phyloP scores from a whole-genome alignment of 2,888 invertebrate species.

The Venustoraphidia nigricollis region DNA sequence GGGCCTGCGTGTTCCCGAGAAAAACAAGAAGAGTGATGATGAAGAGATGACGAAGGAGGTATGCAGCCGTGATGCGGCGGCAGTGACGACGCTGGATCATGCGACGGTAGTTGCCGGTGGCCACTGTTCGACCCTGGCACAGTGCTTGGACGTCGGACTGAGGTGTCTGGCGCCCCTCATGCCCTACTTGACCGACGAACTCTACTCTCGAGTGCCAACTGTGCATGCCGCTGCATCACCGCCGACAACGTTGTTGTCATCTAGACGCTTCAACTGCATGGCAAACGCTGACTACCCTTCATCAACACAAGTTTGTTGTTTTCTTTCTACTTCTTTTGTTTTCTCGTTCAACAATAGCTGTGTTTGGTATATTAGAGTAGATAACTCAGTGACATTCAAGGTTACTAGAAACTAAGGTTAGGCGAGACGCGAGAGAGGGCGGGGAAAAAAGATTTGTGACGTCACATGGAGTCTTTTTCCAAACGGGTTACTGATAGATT shows the following conservation, averaged over 20 bases:
- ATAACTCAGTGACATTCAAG: too few relatives aligned
- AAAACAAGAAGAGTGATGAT: slow-evolving; percentile 7
- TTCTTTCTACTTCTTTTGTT: too few relatives aligned
- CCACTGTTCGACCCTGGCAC: slow-evolving; percentile 57
- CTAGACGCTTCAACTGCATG: not conserved
- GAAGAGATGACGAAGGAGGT: not conserved
- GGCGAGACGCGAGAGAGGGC: too few relatives aligned
- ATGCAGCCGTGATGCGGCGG: too few relatives aligned
- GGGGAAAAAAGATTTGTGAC: too few relatives aligned
- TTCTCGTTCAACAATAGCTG: slow-evolving; percentile 3
- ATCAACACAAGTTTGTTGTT: not conserved
- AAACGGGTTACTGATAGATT: too few relatives aligned
- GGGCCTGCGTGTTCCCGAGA: slow-evolving; percentile 44
- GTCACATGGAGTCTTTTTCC: too few relatives aligned
- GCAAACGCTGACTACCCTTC: not conserved
- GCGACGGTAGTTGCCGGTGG: slow-evolving; percentile 41
- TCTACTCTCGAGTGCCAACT: slow-evolving; percentile 76
- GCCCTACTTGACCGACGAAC: slow-evolving; percentile 93
- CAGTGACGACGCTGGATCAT: not conserved
- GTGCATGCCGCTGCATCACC: slow-evolving; percentile 11
- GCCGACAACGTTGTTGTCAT: slow-evolving; percentile 9
- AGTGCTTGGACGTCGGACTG: slow-evolving; percentile 70
- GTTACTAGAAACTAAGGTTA: too few relatives aligned
- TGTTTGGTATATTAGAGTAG: slow-evolving; percentile 7
- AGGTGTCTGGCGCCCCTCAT: slow-evolving; percentile 88